A percentile compares a stretch with the other conserved stretches of the same genome.
Conservation (phyloP, 2,888 invertebrate genomes). For the Ichneumoninae sp. region DNA sequence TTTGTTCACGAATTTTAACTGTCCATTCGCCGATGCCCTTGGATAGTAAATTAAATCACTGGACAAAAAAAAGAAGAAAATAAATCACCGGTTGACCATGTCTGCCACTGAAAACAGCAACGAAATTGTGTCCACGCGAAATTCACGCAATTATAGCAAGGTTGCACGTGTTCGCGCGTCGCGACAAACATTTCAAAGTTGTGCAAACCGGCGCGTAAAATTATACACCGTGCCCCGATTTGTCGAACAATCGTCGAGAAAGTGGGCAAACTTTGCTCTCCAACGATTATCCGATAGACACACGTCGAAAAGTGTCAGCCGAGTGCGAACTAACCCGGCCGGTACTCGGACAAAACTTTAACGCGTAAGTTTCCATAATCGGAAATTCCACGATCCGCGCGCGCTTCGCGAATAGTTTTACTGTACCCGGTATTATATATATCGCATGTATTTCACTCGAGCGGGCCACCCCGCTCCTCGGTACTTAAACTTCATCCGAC, state of each 20-base stretch:
- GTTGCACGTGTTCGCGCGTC: background rate
- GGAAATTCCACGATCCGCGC: constrained; percentile 60
- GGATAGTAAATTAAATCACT: background rate
- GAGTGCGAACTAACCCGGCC: constrained; percentile 24
- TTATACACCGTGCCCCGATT: background rate
- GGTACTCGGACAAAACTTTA: constrained; percentile 44
- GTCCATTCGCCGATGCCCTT: background rate
- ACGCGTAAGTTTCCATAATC: constrained; percentile 66
- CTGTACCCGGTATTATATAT: constrained; percentile 38
- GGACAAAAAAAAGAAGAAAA: constrained; percentile 5
- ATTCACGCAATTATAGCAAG: background rate
- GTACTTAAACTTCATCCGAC: constrained; percentile 65
- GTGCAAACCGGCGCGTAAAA: background rate
- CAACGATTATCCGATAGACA: constrained; percentile 48
- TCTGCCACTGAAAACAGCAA: constrained; percentile 10
- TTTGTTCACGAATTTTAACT: background rate
- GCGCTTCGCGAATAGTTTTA: constrained; percentile 54
- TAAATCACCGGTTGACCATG: constrained; percentile 17
- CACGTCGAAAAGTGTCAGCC: constrained; percentile 31
- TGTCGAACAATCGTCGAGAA: background rate
- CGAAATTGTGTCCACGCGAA: background rate
- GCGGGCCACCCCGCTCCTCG: constrained; percentile 31
- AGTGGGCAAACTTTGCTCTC: constrained; percentile 12
- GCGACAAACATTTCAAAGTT: background rate
- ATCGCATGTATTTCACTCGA: constrained; percentile 27